Evolutionary conservation across 1,140 invertebrate genomes (phyloP).

Genomic region (Drosophila parvula): DNA sequence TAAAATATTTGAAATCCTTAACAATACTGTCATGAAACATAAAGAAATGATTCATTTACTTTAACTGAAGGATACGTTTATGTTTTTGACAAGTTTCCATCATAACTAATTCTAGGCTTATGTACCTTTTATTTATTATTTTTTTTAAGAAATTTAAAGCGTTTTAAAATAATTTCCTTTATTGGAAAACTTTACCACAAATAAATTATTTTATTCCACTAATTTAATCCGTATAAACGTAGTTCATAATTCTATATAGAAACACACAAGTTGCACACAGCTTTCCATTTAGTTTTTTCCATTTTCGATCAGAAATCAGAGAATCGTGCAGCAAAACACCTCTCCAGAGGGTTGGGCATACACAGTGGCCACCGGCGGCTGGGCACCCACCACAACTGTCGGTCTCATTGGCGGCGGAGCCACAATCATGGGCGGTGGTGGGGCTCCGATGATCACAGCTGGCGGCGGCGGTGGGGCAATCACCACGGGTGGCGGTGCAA

Average conservation of each 20-base stretch:
- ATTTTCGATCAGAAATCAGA: slow-evolving; percentile 14
- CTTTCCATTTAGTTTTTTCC: not conserved
- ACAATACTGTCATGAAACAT: too few relatives aligned
- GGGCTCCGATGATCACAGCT: slow-evolving; percentile 39
- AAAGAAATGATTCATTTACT: not conserved
- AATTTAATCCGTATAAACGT: not conserved
- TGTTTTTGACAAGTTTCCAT: not conserved
- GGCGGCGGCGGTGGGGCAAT: slow-evolving; percentile 38
- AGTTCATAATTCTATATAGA: slow-evolving; percentile 5
- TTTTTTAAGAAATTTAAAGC: not conserved
- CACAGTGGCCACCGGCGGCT: slow-evolving; percentile 40
- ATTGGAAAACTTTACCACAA: not conserved
- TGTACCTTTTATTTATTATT: too few relatives aligned
- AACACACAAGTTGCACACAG: slow-evolving; percentile 6
- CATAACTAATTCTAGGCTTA: not conserved
- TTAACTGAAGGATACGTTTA: not conserved
- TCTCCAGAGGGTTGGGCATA: slow-evolving; percentile 46
- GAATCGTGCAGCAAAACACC: slow-evolving; percentile 51
- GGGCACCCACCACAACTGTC: slow-evolving; percentile 55
- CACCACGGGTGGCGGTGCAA: slow-evolving; percentile 40
- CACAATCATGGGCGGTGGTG: slow-evolving; percentile 33
- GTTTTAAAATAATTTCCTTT: too few relatives aligned
- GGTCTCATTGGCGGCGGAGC: slow-evolving; percentile 45
- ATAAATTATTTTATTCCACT: slow-evolving; percentile 39
- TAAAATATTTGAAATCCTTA: not conserved